A percentile compares a stretch with the other conserved stretches of the same genome.
Conservation (phyloP, 1,140 invertebrate species). For the Nasonia giraulti region DNA sequence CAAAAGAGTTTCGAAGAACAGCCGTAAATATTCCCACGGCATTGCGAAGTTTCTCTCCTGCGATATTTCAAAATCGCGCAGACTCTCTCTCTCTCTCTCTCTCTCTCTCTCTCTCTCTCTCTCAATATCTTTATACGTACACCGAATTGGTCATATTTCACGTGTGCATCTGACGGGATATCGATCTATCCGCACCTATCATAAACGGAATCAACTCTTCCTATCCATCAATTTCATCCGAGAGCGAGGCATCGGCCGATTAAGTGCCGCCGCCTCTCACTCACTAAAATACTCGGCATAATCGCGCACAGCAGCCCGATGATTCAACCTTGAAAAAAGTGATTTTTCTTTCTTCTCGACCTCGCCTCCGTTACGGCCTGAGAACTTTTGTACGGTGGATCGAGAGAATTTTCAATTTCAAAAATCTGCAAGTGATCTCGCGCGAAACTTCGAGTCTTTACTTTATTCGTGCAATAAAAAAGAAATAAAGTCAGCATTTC, state of each 20-base stretch:
- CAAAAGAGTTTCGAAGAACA: background rate
- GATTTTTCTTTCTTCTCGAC: background rate
- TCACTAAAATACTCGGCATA: background rate
- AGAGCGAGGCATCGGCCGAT: background rate
- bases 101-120: background rate
- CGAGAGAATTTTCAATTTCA: too few relatives aligned
- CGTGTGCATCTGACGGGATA: background rate
- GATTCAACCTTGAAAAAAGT: background rate
- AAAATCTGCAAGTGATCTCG: too few relatives aligned
- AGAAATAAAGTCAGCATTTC: too few relatives aligned
- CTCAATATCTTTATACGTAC: too few relatives aligned
- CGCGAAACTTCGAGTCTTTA: too few relatives aligned
- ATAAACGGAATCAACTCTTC: slow-evolving; percentile 15
- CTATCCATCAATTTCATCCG: background rate
- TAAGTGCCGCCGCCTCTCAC: background rate
- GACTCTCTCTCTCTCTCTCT: background rate
- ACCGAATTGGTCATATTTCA: background rate
- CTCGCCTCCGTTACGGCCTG: background rate
- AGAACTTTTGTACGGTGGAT: too few relatives aligned
- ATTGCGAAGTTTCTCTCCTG: background rate
- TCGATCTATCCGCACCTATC: slow-evolving; percentile 18
- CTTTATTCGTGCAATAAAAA: too few relatives aligned
- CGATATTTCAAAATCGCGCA: slow-evolving; percentile 21
- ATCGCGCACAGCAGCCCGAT: background rate
- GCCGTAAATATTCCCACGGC: background rate